These are phyloP conservation scores for Stramonita haemastoma DNA, from an alignment of 2,888 invertebrate genomes.

Conservation along the genomic window DNA sequence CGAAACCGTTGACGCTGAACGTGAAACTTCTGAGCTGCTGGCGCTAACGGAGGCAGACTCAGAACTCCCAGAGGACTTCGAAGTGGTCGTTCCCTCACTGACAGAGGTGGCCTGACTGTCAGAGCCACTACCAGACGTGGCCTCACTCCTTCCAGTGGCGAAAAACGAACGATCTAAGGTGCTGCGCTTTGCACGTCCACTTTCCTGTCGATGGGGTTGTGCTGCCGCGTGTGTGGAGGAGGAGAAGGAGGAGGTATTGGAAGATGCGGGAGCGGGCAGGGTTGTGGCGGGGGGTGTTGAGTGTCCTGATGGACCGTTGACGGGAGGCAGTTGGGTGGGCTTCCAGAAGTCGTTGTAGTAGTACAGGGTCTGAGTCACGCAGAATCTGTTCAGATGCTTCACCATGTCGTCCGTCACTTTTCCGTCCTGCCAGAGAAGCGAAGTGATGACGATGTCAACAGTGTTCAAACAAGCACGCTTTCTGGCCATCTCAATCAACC, in stretches of 20 bases:
- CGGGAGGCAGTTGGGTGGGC: not conserved
- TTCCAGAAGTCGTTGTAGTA: constrained; percentile 15
- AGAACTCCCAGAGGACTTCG: not conserved
- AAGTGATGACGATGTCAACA: not conserved
- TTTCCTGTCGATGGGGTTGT: not conserved
- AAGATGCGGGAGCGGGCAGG: not conserved
- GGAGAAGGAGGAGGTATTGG: not conserved
- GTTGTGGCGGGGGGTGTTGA: not conserved
- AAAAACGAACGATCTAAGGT: too few relatives aligned
- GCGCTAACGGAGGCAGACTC: too few relatives aligned
- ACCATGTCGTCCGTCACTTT: not conserved
- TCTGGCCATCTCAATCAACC: too few relatives aligned
- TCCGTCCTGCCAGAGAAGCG: not conserved
- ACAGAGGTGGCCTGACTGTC: not conserved
- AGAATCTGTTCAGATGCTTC: constrained; percentile 12
- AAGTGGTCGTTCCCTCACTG: not conserved
- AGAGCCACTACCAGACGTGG: not conserved
- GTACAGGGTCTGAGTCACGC: constrained; percentile 21
- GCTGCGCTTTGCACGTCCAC: not conserved
- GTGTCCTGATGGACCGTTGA: not conserved
- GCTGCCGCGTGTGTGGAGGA: not conserved
- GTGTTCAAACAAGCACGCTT: too few relatives aligned
- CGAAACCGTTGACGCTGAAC: not conserved
- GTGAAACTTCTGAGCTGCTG: too few relatives aligned
- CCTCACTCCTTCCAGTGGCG: too few relatives aligned